phyloP scores from a whole-genome alignment of 2,113 vertebrate species.

The Baryphthengus martii region DNA sequence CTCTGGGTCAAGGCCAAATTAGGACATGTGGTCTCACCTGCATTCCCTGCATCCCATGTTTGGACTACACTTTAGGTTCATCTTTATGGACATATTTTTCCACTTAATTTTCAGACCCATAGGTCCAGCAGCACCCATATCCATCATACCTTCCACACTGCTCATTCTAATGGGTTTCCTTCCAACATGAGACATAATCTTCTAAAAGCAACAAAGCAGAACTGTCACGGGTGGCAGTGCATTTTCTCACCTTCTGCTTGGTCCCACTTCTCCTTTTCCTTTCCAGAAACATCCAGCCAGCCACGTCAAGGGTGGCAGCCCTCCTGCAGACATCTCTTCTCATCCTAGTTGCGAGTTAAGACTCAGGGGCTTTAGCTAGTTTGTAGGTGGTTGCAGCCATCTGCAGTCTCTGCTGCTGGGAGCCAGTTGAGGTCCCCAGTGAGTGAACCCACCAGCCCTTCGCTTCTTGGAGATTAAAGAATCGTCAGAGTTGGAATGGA shows the following conservation, averaged over 20 bases:
- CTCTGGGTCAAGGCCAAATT: neutral
- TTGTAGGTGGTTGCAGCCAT: neutral
- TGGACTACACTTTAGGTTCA: neutral
- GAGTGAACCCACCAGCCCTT: neutral
- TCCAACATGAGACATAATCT: neutral
- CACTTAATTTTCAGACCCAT: neutral
- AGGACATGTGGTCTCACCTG: neutral
- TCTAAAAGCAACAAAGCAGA: neutral
- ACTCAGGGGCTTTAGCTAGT: neutral
- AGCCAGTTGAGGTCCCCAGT: neutral
- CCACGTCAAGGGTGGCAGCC: neutral
- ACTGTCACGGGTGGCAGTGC: neutral
- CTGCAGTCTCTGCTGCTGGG: neutral
- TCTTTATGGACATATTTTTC: neutral
- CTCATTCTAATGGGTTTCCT: neutral
- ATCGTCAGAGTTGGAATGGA: too few species aligned
- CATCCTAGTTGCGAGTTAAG: fast-evolving
- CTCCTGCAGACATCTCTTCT: neutral
- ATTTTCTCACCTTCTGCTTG: neutral
- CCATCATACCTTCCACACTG: neutral
- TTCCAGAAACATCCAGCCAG: neutral
- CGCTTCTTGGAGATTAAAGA: neutral
- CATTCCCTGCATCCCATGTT: fast-evolving
- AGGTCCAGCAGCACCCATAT: too few species aligned
- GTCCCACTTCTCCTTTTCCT: neutral